These are phyloP conservation scores for Pseudobourletiella spinata DNA, from an alignment of 1,140 invertebrate species.

Conservation along the genomic window DNA sequence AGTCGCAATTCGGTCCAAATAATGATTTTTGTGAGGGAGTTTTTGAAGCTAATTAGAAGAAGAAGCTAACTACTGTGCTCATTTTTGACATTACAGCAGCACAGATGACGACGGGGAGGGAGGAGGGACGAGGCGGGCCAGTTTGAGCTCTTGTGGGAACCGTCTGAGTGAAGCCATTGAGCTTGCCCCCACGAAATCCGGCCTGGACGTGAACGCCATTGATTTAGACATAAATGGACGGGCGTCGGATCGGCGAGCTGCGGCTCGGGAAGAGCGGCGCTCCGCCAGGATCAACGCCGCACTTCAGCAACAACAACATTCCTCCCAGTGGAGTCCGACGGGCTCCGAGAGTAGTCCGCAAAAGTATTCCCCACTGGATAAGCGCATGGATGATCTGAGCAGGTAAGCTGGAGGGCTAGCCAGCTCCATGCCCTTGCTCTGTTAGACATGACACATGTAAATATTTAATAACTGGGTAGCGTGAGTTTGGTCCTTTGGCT, in stretches of 20 bases:
- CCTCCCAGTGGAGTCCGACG: constrained; percentile 1
- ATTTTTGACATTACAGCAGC: too few species aligned
- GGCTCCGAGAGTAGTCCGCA: not conserved
- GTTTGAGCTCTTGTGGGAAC: constrained; percentile 18
- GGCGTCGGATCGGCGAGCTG: not conserved
- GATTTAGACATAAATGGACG: constrained; percentile 64
- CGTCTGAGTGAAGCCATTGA: constrained; percentile 50
- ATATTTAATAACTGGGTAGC: too few species aligned
- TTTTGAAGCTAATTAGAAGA: too few species aligned
- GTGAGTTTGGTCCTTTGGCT: not conserved
- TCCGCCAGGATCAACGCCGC: constrained; percentile 18
- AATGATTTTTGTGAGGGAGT: too few species aligned
- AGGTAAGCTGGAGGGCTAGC: constrained; percentile 43
- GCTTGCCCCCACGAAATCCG: constrained; percentile 70
- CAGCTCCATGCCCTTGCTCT: not conserved
- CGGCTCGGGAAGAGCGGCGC: constrained; percentile 3
- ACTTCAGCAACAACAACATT: constrained; percentile 23
- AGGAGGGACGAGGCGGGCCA: constrained; percentile 17
- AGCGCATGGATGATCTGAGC: constrained; percentile 54
- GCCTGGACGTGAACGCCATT: constrained; percentile 74
- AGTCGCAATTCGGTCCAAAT: too few species aligned
- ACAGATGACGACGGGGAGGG: constrained; percentile 15
- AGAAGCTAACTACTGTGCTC: too few species aligned
- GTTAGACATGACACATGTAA: too few species aligned
- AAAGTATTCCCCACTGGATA: not conserved